A percentile compares a stretch with the other conserved stretches of the same genome.
Conservation (phyloP, 2,797 vertebrate species). For the Ctenochaetus hawaiiensis region DNA sequence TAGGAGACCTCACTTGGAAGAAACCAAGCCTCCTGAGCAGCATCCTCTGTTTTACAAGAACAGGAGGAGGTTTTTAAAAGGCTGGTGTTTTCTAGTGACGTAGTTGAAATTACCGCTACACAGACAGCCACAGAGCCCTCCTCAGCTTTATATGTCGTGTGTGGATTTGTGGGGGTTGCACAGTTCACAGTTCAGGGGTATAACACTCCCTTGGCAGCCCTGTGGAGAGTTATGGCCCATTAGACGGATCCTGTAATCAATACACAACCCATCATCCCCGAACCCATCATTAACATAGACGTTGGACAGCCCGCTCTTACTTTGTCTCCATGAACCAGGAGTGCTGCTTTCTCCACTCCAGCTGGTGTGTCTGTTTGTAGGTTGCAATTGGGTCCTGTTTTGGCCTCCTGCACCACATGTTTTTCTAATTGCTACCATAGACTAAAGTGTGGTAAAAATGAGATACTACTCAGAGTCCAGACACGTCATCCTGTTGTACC, state of each 20-base stretch:
- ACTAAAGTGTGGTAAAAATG: conserved; percentile 65
- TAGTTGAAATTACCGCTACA: conserved; percentile 63
- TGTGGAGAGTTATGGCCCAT: conserved; percentile 80
- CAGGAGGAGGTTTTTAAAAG: conserved; percentile 66
- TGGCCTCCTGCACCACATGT: conserved; percentile 74
- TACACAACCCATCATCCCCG: conserved; percentile 73
- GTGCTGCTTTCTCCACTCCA: conserved; percentile 71
- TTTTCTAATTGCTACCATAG: conserved; percentile 83
- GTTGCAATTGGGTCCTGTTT: conserved; percentile 73
- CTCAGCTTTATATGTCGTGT: conserved; percentile 61
- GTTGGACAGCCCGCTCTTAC: conserved; percentile 63
- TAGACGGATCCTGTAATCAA: conserved; percentile 86
- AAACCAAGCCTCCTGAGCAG: conserved; percentile 31
- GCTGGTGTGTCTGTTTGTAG: conserved; percentile 76
- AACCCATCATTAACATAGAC: conserved; percentile 78
- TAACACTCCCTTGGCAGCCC: conserved; percentile 72
- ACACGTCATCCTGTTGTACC: conserved; percentile 45
- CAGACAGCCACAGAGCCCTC: conserved; percentile 66
- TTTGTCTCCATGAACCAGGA: conserved; percentile 74
- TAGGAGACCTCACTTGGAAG: not conserved
- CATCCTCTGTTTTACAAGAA: conserved; percentile 67
- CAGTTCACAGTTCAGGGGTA: conserved; percentile 76
- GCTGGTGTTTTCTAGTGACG: conserved; percentile 53
- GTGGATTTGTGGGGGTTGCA: conserved; percentile 72
- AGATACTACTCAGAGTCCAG: conserved; percentile 57